Base-by-base conservation (phyloP, 2,113 vertebrate species). In the Toxotes chatareus region DNA sequence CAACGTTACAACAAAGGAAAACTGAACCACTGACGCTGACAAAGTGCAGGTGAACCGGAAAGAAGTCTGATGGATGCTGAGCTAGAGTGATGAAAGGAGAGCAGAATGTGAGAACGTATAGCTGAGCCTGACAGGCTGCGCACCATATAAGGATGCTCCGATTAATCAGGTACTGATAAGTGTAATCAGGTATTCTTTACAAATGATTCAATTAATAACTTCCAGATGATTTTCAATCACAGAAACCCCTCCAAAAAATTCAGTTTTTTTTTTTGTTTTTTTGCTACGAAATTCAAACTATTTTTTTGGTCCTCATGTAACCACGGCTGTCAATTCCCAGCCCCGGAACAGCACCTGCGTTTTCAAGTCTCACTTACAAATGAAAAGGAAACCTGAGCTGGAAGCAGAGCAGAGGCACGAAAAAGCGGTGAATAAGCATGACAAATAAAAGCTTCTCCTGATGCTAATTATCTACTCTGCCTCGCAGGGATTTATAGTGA, bases 401-500 rank as follows among this genome's bases (percentile, higher is more conserved):
- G 17, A 19, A 57, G 42, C 47, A 16, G 16, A 60, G 64, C 53
- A 40, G 0, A 71, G 13, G 16, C 44, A 61, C 16, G 11, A 78
- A 21, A 73, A 86, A 89, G 62, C 0, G 0, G 36, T 53, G 79
- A 89, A 85, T 80, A 63, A 62, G 71, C 62, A 16, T 23, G 51
- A 83, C 31, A 85, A 86, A 53, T 59, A 73, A 86, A 44, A 17
- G 3, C 27, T 38, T 65, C 53, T 55, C 44, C 44, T 34, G 14
- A 46, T 59, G 32, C 61, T 17, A 16, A 83, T 65, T 51, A 57
- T 86, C 69, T 19, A 51, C 53, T 44, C 66, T 56, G 65, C 70
- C 78, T 71, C 56, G 68, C 40, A 31, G 49, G 75, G 84, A 90
- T 90, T 89, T 79, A 91, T 56, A 71, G 68, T 36, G 74, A 85